Percentiles rank a stretch among this genome's conserved stretches.
These are phyloP conservation scores for Arrhopalites spinosus DNA, from an alignment of 2,888 invertebrate genomes.

Conservation along the genomic window DNA sequence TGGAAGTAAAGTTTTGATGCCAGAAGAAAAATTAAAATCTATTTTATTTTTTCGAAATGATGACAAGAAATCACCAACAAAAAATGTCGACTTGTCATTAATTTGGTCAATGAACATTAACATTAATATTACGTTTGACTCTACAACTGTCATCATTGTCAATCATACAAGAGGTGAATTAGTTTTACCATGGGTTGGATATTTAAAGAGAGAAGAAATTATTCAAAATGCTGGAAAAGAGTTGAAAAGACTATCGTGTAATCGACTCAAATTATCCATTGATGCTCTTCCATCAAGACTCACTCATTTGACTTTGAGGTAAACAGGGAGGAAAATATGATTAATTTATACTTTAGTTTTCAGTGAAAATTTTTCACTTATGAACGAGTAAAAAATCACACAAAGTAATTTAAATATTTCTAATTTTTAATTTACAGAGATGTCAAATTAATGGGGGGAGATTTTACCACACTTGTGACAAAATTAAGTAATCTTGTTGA, in stretches of 20 bases:
- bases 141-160: conserved; percentile 9
- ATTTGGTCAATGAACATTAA: conserved; percentile 23
- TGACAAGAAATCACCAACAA: background rate
- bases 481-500: conserved; percentile 29
- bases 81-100: conserved; percentile 12
- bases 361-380: no score
- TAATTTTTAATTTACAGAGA: no score
- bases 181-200: conserved; percentile 31
- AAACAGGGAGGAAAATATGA: no score
- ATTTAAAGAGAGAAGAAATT: conserved; percentile 33
- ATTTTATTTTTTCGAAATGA: conserved; percentile 25
- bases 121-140: conserved; percentile 23
- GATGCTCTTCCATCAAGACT: conserved; percentile 20
- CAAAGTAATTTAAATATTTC: no score
- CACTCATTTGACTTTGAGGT: conserved; percentile 29
- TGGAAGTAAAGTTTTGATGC: conserved; percentile 10
- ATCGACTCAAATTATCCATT: conserved; percentile 21
- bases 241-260: conserved; percentile 25
- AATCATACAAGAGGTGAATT: conserved; percentile 30
- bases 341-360: no score
- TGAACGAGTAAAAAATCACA: no score
- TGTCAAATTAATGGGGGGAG: conserved; percentile 24
- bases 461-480: conserved; percentile 10
- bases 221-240: conserved; percentile 29
- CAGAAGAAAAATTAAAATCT: conserved; percentile 24